Conservation (phyloP, 2,888 invertebrate species). For the Chelonus formosanus region DNA sequence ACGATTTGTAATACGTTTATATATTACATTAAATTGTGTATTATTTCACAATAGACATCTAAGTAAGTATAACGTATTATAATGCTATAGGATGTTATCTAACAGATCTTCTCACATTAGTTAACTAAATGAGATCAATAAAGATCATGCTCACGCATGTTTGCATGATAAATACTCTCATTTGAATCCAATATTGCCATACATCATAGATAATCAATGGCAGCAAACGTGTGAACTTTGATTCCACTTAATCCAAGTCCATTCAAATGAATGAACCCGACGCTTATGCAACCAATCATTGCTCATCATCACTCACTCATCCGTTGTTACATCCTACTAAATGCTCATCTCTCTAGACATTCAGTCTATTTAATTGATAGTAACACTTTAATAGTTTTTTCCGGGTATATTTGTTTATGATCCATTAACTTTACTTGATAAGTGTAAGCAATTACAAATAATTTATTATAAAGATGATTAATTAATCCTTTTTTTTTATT, state of each 20-base stretch:
- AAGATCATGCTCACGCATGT: slow-evolving; percentile 4
- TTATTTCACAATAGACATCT: too few species aligned
- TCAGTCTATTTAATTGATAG: neutral
- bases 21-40: too few species aligned
- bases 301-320: slow-evolving; percentile 44
- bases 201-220: slow-evolving; percentile 44
- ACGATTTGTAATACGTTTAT: too few species aligned
- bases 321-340: neutral
- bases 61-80: too few species aligned
- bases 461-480: too few species aligned
- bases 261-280: slow-evolving; percentile 6
- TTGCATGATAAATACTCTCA: slow-evolving; percentile 41
- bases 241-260: slow-evolving; percentile 25
- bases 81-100: too few species aligned
- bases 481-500: too few species aligned
- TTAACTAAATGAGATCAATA: slow-evolving; percentile 1
- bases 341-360: neutral
- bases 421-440: too few species aligned
- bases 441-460: too few species aligned
- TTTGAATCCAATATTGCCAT: slow-evolving; percentile 41
- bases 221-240: slow-evolving; percentile 42
- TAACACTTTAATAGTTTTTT: too few species aligned
- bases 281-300: slow-evolving; percentile 41
- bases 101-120: too few species aligned
- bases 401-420: too few species aligned